These are phyloP conservation scores for Pipistrellus nathusii DNA, from an alignment of 2,797 vertebrate genomes.

Conservation along the genomic window DNA sequence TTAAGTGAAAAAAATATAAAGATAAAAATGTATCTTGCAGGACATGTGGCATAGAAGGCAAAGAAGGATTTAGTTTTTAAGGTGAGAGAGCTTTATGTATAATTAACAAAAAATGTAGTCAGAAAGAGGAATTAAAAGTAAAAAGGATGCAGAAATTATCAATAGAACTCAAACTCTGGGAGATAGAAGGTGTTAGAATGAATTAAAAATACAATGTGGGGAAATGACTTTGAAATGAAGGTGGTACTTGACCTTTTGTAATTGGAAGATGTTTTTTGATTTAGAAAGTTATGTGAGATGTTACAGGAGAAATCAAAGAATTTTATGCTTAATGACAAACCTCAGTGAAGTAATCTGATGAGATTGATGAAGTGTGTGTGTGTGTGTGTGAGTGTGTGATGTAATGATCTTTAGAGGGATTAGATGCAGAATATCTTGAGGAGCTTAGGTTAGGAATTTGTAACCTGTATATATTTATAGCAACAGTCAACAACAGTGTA, in stretches of 20 bases:
- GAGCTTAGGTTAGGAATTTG: neutral
- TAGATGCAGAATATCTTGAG: neutral
- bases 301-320: neutral
- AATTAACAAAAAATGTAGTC: neutral
- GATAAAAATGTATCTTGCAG: neutral
- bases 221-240: neutral
- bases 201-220: neutral
- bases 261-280: neutral
- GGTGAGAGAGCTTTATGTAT: neutral
- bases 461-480: no score
- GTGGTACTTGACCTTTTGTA: neutral
- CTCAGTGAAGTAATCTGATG: neutral
- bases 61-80: neutral
- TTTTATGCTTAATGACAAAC: neutral
- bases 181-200: neutral
- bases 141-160: neutral
- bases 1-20: slow-evolving; percentile 21
- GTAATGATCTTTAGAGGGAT: neutral
- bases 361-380: neutral
- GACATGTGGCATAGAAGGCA: neutral
- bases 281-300: neutral
- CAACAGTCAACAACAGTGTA: neutral
- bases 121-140: neutral
- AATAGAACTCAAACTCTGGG: neutral
- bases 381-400: no score